phyloP scores from a whole-genome alignment of 2,888 invertebrate species.

The Macrophya alboannulata region DNA sequence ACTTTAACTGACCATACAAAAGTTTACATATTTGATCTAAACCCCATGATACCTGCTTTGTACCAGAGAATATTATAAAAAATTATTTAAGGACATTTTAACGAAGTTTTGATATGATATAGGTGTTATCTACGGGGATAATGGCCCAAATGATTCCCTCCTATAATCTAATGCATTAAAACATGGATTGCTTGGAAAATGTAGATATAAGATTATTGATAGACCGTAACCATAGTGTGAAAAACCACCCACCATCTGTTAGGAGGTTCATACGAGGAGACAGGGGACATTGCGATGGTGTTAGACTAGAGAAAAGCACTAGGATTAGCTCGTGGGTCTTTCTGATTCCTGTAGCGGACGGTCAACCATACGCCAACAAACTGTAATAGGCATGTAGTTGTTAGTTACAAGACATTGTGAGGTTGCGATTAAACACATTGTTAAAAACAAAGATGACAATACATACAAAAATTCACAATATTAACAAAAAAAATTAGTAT shows the following conservation, averaged over 20 bases:
- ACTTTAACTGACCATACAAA: no score
- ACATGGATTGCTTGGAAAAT: not conserved
- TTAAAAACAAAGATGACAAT: slow-evolving; percentile 1
- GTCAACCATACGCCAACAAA: slow-evolving; percentile 98
- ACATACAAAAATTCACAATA: not conserved
- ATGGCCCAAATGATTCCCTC: not conserved
- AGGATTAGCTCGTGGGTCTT: slow-evolving; percentile 98
- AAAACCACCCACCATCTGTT: slow-evolving; percentile 77
- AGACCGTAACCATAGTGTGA: slow-evolving; percentile 64
- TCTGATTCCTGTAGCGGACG: slow-evolving; percentile 98
- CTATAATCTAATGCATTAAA: not conserved
- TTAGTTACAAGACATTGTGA: slow-evolving; percentile 44
- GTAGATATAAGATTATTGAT: slow-evolving; percentile 54
- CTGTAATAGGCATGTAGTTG: slow-evolving; percentile 83
- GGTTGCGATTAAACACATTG: slow-evolving; percentile 17
- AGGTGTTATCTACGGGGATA: not conserved
- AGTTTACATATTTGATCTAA: not conserved
- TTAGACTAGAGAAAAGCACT: slow-evolving; percentile 96
- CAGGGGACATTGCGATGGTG: slow-evolving; percentile 78
- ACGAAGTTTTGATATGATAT: not conserved
- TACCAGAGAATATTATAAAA: not conserved
- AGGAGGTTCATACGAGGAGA: slow-evolving; percentile 76
- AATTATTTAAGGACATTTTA: not conserved
- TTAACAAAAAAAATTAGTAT: slow-evolving; percentile 36
- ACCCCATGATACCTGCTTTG: not conserved